Conservation (phyloP, 1,140 invertebrate species). For the Aradophagus sp. region DNA sequence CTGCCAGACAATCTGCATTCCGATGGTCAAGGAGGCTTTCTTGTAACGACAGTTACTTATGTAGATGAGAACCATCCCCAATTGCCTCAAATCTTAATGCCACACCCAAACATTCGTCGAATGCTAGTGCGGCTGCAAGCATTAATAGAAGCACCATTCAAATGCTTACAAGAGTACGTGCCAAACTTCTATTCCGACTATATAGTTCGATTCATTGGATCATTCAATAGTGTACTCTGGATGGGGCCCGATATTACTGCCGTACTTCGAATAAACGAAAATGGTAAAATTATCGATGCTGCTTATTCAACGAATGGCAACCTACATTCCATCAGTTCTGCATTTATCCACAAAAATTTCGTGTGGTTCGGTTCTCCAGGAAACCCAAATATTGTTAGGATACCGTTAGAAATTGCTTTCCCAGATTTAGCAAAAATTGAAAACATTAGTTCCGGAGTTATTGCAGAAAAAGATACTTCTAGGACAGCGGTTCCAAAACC, state of each 20-base stretch:
- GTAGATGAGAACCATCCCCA: slow-evolving; percentile 75
- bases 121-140: slow-evolving; percentile 76
- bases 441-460: slow-evolving; percentile 13
- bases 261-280: slow-evolving; percentile 79
- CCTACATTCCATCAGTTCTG: slow-evolving; percentile 77
- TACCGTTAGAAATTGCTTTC: slow-evolving; percentile 76
- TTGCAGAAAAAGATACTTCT: not conserved
- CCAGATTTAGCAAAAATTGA: slow-evolving; percentile 61
- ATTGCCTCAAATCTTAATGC: slow-evolving; percentile 72
- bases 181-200: slow-evolving; percentile 77
- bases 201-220: slow-evolving; percentile 76
- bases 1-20: slow-evolving; percentile 85
- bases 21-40: slow-evolving; percentile 80
- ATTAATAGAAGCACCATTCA: slow-evolving; percentile 78
- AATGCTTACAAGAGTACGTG: slow-evolving; percentile 76
- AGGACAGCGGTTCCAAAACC: not conserved
- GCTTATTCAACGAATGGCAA: slow-evolving; percentile 76
- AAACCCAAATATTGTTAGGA: slow-evolving; percentile 79
- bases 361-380: slow-evolving; percentile 83
- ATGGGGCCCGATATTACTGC: slow-evolving; percentile 65
- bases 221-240: slow-evolving; percentile 67
- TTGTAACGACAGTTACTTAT: slow-evolving; percentile 77
- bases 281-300: slow-evolving; percentile 80
- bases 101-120: slow-evolving; percentile 78
- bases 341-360: slow-evolving; percentile 76